Conservation (phyloP, 2,888 invertebrate genomes). For the Rosalia funebris region DNA sequence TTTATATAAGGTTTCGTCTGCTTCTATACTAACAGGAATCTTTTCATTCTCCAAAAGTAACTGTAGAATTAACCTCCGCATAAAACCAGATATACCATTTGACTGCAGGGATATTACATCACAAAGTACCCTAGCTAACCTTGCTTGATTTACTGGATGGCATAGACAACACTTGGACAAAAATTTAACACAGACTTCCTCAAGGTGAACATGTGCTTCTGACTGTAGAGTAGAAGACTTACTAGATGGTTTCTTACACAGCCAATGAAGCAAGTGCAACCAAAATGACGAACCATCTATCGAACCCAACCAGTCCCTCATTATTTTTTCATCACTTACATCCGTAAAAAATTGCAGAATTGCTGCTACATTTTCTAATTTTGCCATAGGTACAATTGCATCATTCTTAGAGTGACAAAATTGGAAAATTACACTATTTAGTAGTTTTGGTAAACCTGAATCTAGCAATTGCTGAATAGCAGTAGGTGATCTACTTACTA, state of each 20-base stretch:
- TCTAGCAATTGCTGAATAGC: slow-evolving; percentile 80
- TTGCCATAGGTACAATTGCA: slow-evolving; percentile 65
- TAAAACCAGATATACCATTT: slow-evolving; percentile 85
- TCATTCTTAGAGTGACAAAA: slow-evolving; percentile 57
- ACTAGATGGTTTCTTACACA: slow-evolving; percentile 67
- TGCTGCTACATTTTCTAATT: slow-evolving; percentile 70
- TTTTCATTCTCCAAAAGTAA: slow-evolving; percentile 88
- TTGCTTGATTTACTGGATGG: slow-evolving; percentile 84
- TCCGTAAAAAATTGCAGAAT: slow-evolving; percentile 85
- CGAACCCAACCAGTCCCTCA: slow-evolving; percentile 90
- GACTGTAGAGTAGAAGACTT: slow-evolving; percentile 56
- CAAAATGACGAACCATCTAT: slow-evolving; percentile 85
- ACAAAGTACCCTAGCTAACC: slow-evolving; percentile 82
- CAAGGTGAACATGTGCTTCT: slow-evolving; percentile 69
- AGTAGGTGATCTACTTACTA: slow-evolving; percentile 83
- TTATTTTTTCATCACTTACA: slow-evolving; percentile 80
- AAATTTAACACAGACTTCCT: slow-evolving; percentile 83
- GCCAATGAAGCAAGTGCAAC: slow-evolving; percentile 80
- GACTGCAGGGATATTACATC: slow-evolving; percentile 76
- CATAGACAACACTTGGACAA: slow-evolving; percentile 86
- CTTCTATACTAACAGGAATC: slow-evolving; percentile 76
- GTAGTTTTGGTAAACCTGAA: slow-evolving; percentile 75
- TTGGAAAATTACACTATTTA: slow-evolving; percentile 72
- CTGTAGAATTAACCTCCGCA: slow-evolving; percentile 81
- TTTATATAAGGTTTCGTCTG: slow-evolving; percentile 62